phyloP scores from a whole-genome alignment of 2,797 vertebrate species.

The Sparidentex hasta region DNA sequence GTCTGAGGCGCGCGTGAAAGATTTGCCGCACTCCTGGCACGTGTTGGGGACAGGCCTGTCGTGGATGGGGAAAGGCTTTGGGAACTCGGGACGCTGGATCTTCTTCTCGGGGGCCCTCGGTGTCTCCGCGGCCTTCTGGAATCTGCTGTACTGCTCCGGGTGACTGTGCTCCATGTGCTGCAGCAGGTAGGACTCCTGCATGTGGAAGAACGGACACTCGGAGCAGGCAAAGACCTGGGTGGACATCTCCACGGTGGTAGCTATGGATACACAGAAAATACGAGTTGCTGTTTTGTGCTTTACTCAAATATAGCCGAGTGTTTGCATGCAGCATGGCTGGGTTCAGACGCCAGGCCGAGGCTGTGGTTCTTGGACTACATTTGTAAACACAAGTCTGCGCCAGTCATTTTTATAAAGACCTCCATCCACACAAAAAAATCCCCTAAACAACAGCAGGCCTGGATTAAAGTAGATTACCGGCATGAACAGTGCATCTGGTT shows the following conservation, averaged over 20 bases:
- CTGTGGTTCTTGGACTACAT: not conserved
- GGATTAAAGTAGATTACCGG: not conserved
- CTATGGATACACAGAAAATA: constrained; percentile 39
- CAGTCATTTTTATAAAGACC: no score
- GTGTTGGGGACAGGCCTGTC: constrained; percentile 62
- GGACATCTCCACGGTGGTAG: constrained; percentile 75
- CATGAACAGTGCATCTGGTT: not conserved
- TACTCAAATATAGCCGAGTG: not conserved
- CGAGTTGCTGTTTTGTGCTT: not conserved
- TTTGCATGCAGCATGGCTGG: not conserved
- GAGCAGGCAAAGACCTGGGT: constrained; percentile 77
- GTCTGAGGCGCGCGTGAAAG: constrained; percentile 68
- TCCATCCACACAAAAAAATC: no score
- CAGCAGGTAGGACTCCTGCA: constrained; percentile 76
- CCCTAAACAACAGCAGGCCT: not conserved
- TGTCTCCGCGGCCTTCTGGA: constrained; percentile 44
- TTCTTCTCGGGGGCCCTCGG: constrained; percentile 41
- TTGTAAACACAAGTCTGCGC: not conserved
- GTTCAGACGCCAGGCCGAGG: not conserved
- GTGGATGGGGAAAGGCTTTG: constrained; percentile 76
- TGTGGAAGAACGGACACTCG: constrained; percentile 77
- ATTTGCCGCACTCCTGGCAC: constrained; percentile 73
- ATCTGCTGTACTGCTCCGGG: constrained; percentile 62
- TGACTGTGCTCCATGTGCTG: constrained; percentile 75
- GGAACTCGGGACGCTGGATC: constrained; percentile 50